These are phyloP conservation scores for Mythimna vitellina DNA, from an alignment of 2,888 invertebrate species.

Conservation along the genomic window DNA sequence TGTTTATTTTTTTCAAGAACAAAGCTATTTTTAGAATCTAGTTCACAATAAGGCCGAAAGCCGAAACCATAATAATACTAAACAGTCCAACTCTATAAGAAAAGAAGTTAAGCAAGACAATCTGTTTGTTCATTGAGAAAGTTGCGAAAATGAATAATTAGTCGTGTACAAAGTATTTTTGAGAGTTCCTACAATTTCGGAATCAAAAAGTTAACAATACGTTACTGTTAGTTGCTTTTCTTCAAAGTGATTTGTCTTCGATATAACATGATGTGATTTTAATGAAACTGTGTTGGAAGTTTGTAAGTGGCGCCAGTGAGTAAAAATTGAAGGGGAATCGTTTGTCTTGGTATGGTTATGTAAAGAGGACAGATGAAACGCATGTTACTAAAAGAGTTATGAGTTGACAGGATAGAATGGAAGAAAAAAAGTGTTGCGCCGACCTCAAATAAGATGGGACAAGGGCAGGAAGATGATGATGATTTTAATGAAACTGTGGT, in stretches of 20 bases:
- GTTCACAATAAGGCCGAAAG: conserved; percentile 18
- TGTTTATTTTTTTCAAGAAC: no score
- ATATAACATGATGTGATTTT: conserved; percentile 5
- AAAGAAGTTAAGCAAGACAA: conserved; percentile 50
- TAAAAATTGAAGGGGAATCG: no score
- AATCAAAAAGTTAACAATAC: conserved; percentile 47
- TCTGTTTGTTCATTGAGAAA: conserved; percentile 54
- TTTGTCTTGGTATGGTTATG: no score
- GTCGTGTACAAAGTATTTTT: conserved; percentile 55
- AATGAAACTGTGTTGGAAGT: not conserved
- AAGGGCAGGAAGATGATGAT: no score
- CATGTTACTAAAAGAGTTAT: no score
- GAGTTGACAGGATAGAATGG: no score
- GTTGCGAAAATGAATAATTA: conserved; percentile 59
- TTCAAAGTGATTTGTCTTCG: conserved; percentile 5
- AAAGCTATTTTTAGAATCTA: not conserved
- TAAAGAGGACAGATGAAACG: no score
- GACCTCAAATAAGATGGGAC: no score
- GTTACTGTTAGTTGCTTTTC: conserved; percentile 26
- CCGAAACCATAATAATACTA: conserved; percentile 24
- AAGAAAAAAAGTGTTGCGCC: no score
- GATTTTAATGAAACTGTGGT: conserved; percentile 5
- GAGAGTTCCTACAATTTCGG: conserved; percentile 41
- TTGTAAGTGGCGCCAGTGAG: no score
- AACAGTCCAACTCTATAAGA: conserved; percentile 20